These are phyloP conservation scores for Lerista edwardsae DNA, from an alignment of 2,797 vertebrate species.

Conservation along the genomic window DNA sequence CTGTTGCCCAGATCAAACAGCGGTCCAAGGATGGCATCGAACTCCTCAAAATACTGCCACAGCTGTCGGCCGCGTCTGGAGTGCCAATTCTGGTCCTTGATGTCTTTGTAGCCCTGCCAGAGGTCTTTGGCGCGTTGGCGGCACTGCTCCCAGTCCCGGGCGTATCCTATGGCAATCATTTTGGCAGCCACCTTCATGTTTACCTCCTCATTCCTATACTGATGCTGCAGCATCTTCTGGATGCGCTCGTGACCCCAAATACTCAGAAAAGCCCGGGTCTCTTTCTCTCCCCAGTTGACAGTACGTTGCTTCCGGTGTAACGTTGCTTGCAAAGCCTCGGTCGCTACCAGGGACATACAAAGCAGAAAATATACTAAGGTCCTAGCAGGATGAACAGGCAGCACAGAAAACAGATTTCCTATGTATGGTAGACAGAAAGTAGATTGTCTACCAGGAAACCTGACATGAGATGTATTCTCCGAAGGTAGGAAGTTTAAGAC, in stretches of 20 bases:
- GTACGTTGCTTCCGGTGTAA: background rate
- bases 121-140: background rate
- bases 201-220: background rate
- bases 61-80: background rate
- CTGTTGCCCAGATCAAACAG: background rate
- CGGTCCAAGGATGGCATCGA: background rate
- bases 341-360: background rate
- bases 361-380: background rate
- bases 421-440: no score
- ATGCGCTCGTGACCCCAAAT: background rate
- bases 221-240: constrained; percentile 2
- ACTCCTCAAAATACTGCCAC: constrained; percentile 1
- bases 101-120: background rate
- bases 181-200: background rate
- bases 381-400: background rate
- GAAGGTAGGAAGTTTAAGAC: no score
- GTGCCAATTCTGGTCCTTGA: background rate
- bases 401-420: background rate
- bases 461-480: no score
- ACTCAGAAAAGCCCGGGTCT: background rate
- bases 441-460: no score
- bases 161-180: background rate
- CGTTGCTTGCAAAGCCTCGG: no score
- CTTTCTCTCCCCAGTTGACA: constrained; percentile 3
- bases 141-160: background rate